These are phyloP conservation scores for Thalassaphorura encarpata DNA, from an alignment of 1,140 invertebrate species.

Conservation along the genomic window DNA sequence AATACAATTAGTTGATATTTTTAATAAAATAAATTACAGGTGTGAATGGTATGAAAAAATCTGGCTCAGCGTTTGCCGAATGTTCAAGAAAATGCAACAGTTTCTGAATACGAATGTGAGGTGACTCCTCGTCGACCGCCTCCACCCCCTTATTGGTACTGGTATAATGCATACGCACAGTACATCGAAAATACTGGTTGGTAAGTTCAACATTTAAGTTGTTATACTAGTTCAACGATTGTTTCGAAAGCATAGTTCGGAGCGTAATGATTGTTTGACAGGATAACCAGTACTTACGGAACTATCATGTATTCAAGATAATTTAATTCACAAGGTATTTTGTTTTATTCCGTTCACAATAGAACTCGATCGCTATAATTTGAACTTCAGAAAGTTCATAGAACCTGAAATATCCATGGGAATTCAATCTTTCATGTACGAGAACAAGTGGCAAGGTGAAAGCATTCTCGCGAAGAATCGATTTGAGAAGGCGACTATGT, in stretches of 20 bases:
- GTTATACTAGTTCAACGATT: neutral
- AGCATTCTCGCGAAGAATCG: too few relatives aligned
- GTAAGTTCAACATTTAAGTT: neutral
- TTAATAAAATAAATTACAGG: conserved; percentile 1
- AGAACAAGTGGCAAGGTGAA: too few relatives aligned
- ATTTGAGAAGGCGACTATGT: too few relatives aligned
- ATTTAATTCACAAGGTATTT: neutral
- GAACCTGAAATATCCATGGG: too few relatives aligned
- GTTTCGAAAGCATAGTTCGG: neutral
- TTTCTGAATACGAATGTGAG: too few relatives aligned
- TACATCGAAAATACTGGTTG: conserved; percentile 5
- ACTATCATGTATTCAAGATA: neutral
- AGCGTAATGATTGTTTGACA: neutral
- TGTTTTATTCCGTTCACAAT: neutral
- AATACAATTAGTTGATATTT: neutral
- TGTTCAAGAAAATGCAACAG: too few relatives aligned
- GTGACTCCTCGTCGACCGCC: conserved; percentile 18
- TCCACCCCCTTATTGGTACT: conserved; percentile 24
- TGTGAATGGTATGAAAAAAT: neutral
- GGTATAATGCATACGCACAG: conserved; percentile 27
- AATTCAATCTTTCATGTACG: too few relatives aligned
- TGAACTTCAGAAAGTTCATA: too few relatives aligned
- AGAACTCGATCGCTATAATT: neutral
- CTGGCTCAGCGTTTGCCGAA: conserved; percentile 12
- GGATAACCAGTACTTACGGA: neutral